Conservation (phyloP, 2,888 invertebrate genomes). For the Gortyna flavago region DNA sequence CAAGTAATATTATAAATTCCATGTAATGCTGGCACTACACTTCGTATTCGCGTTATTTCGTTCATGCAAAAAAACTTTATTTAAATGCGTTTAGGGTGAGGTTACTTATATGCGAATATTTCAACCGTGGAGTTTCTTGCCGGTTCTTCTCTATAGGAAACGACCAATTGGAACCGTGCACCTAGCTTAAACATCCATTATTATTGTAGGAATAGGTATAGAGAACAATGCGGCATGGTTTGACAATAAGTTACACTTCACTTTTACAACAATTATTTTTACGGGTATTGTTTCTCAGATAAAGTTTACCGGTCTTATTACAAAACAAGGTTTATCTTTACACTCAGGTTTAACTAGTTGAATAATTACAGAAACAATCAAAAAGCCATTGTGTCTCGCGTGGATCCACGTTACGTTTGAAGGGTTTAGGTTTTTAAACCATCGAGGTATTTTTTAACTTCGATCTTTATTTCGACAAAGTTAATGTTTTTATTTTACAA, state of each 20-base stretch:
- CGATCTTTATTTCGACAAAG: not conserved
- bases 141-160: too few species aligned
- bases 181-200: conserved; percentile 1
- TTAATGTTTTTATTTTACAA: not conserved
- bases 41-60: not conserved
- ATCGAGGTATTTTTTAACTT: not conserved
- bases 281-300: not conserved
- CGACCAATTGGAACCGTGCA: too few species aligned
- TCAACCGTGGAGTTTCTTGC: too few species aligned
- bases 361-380: too few species aligned
- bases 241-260: not conserved
- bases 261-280: not conserved
- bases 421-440: not conserved
- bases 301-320: not conserved
- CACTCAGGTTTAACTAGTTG: not conserved
- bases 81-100: too few species aligned
- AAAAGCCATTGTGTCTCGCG: too few species aligned
- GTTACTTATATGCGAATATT: not conserved
- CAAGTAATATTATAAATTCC: not conserved
- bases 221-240: not conserved
- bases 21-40: not conserved
- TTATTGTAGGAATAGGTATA: not conserved
- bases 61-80: too few species aligned
- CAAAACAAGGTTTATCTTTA: not conserved
- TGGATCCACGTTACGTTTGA: too few species aligned